Base-by-base conservation (phyloP, 2,113 vertebrate species). In the Mesoclemmys tuberculata region DNA sequence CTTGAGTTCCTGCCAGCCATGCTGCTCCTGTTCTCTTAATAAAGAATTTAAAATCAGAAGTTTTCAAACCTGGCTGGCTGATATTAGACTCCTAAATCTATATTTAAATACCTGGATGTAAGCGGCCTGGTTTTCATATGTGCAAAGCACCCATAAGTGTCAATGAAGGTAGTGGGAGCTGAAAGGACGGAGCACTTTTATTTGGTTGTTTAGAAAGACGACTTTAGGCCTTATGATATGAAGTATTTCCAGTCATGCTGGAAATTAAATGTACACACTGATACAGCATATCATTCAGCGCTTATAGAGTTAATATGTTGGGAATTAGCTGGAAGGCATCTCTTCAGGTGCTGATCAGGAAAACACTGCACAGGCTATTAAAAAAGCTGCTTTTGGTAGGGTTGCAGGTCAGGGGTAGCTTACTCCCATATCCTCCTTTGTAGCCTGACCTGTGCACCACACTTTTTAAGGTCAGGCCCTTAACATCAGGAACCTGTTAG, bases 401-500 rank as follows among this genome's bases (percentile, higher is more conserved):
- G 68, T 82, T 91, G 95, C 82, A 92, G 89, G 89, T 94, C 87
- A 95, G 80, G 61, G 95, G 77, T 8, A 13, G 48, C 85, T 85
- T 55, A 7, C 51, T 85, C 78, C 26, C 1, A 18, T 93, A 55
- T 95, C 87, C 92, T 38, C 85, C 92, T 94, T 96, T 87, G 71
- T 83, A 68, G 44, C 22, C 48, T 90, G 82, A 91, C 90, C 95
- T 84, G 35, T 93, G 92, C 88, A 80, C 89, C 81, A 80, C 91
- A 85, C 68, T 48, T 55, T 86, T 89, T 93, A 95, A 97, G 95
- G 94, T 98, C 97, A 97, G 95, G 94, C 94, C 95, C 92, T 97
- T 88, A 92, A 68, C 93, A 96, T 97, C 96, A 96, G 96, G 97
- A 97, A 97, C 92, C 89, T 51, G 38, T 97, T 97, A 96, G 95